These are phyloP conservation scores for Microvelia longipes DNA, from an alignment of 1,140 invertebrate species.

Conservation along the genomic window DNA sequence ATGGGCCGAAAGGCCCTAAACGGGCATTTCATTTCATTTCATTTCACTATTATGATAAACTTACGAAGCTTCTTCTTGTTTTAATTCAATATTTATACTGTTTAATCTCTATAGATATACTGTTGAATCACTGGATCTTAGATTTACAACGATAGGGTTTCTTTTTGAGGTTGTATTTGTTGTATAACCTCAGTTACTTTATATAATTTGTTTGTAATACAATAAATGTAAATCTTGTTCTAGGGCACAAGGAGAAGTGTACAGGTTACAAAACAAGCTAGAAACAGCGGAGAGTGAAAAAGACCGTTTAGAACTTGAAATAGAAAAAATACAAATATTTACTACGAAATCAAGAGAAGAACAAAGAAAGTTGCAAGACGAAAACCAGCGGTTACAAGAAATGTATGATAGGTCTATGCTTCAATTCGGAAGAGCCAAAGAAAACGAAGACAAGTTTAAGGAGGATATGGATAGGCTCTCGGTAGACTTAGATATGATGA, in stretches of 20 bases:
- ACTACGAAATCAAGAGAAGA: constrained; percentile 69
- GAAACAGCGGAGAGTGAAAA: constrained; percentile 73
- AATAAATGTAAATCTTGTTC: too few relatives aligned
- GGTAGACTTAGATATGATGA: constrained; percentile 66
- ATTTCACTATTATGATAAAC: too few relatives aligned
- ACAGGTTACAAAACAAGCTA: constrained; percentile 69
- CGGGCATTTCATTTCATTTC: too few relatives aligned
- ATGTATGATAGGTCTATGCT: constrained; percentile 70
- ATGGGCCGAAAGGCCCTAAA: too few relatives aligned
- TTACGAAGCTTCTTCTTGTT: too few relatives aligned
- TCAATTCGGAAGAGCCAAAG: constrained; percentile 68
- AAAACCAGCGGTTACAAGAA: constrained; percentile 64
- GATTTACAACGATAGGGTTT: too few relatives aligned
- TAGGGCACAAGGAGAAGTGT: constrained; percentile 73
- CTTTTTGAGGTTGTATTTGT: too few relatives aligned
- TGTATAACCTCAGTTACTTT: neutral
- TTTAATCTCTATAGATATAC: too few relatives aligned
- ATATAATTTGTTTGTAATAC: constrained; percentile 21
- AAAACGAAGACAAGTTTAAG: constrained; percentile 79
- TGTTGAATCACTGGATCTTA: too few relatives aligned
- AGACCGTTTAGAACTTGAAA: constrained; percentile 65
- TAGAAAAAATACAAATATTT: constrained; percentile 65
- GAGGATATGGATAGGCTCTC: constrained; percentile 65
- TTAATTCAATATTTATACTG: too few relatives aligned
- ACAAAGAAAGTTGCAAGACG: constrained; percentile 68